These are phyloP conservation scores for Steinernema hermaphroditum DNA, from an alignment of 2,888 invertebrate genomes.

Conservation along the genomic window DNA sequence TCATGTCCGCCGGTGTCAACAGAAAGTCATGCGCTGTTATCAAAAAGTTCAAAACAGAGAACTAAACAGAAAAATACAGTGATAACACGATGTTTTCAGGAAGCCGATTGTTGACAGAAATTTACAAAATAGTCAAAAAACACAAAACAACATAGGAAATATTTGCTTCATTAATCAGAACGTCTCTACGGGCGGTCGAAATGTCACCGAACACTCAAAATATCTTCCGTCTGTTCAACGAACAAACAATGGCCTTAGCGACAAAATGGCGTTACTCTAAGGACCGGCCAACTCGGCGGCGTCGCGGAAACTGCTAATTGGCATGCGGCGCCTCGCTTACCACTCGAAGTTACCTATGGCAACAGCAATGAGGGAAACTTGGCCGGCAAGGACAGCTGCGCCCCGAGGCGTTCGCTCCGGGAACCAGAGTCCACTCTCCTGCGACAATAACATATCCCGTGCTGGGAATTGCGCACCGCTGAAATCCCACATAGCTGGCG, in stretches of 20 bases:
- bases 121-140: no score
- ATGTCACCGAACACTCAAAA: background rate
- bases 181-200: background rate
- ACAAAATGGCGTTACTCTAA: background rate
- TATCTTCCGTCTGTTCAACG: background rate
- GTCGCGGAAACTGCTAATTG: background rate
- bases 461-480: background rate
- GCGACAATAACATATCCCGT: slow-evolving; percentile 8
- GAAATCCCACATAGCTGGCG: background rate
- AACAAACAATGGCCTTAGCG: background rate
- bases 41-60: no score
- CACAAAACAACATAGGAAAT: no score
- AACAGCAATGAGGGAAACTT: background rate
- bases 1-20: no score
- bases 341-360: slow-evolving; percentile 1
- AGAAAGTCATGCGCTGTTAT: no score
- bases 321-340: background rate
- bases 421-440: background rate
- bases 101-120: no score
- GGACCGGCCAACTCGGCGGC: background rate
- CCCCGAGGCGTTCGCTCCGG: background rate
- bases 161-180: no score
- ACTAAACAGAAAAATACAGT: no score
- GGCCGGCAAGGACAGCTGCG: background rate
- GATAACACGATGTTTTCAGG: no score